Evolutionary conservation across 2,797 vertebrate genomes (phyloP).

Genomic region (Spinibarbus caldwelli): DNA sequence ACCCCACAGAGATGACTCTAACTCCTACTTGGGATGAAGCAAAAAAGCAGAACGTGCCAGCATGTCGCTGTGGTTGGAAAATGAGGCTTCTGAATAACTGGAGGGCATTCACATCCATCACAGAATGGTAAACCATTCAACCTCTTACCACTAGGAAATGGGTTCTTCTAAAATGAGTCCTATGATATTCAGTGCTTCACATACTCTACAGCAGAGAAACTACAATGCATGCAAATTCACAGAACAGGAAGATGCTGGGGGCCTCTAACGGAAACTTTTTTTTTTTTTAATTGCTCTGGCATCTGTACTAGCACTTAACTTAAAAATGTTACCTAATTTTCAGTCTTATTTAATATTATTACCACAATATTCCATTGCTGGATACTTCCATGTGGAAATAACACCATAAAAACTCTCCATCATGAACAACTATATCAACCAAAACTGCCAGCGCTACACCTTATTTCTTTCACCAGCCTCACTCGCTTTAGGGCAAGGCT

Average conservation of each 20-base stretch:
- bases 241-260: slow-evolving; percentile 43
- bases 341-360: slow-evolving; percentile 65
- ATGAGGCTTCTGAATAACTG: slow-evolving; percentile 31
- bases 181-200: slow-evolving; percentile 11
- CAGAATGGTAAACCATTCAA: slow-evolving; percentile 34
- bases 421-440: slow-evolving; percentile 50
- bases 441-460: slow-evolving; percentile 20
- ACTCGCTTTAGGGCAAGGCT: slow-evolving; percentile 46
- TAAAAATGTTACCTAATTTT: slow-evolving; percentile 66
- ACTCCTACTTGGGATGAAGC: slow-evolving; percentile 13
- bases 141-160: slow-evolving; percentile 29
- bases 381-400: slow-evolving; percentile 58
- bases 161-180: background rate
- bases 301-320: slow-evolving; percentile 66
- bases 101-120: slow-evolving; percentile 17
- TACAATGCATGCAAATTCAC: background rate
- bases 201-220: background rate
- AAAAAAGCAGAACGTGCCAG: slow-evolving; percentile 40
- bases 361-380: slow-evolving; percentile 56
- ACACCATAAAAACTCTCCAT: slow-evolving; percentile 57
- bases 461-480: slow-evolving; percentile 48
- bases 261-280: slow-evolving; percentile 31
- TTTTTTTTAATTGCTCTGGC: slow-evolving; percentile 46
- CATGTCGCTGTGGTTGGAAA: slow-evolving; percentile 58
- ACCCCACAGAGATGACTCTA: background rate